A percentile compares a stretch with the other conserved stretches of the same genome.
These are phyloP conservation scores for Ethmia dodecea DNA, from an alignment of 2,888 invertebrate species.

Conservation along the genomic window DNA sequence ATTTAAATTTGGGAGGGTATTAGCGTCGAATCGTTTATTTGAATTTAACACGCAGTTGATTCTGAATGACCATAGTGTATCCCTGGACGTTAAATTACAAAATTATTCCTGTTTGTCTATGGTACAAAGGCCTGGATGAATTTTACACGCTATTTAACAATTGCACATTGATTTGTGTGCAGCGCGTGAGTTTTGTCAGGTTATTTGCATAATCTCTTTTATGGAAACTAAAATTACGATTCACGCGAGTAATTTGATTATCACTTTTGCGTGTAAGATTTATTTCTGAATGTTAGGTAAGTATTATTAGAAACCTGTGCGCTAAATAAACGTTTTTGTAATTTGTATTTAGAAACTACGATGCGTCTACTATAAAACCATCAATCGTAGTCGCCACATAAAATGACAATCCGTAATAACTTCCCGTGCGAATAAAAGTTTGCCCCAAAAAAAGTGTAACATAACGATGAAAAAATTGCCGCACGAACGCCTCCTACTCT, in stretches of 20 bases:
- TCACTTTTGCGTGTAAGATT: constrained; percentile 23
- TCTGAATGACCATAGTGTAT: constrained; percentile 49
- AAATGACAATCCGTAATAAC: no score
- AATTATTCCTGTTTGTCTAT: constrained; percentile 56
- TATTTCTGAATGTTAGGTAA: constrained; percentile 20
- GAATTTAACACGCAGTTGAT: constrained; percentile 72
- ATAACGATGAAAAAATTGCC: constrained; percentile 40
- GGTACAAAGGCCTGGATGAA: constrained; percentile 37
- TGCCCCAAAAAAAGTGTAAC: constrained; percentile 17
- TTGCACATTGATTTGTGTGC: constrained; percentile 49
- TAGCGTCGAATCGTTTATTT: constrained; percentile 61
- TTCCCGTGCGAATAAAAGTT: constrained; percentile 15
- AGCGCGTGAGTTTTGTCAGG: constrained; percentile 47
- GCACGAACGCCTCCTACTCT: constrained; percentile 24
- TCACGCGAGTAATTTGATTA: constrained; percentile 40
- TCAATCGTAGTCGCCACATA: neutral
- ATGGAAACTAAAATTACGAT: constrained; percentile 38
- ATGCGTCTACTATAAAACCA: neutral
- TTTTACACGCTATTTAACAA: constrained; percentile 73
- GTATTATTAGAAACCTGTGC: no score
- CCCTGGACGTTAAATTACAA: constrained; percentile 52
- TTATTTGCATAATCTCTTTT: constrained; percentile 64
- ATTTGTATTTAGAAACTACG: no score
- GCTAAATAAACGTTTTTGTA: no score
- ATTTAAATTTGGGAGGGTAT: constrained; percentile 46